Evolutionary conservation across 2,113 vertebrate species (phyloP), one percentile per base, ranked within the genome.

Genomic region (Carlito syrichta): DNA sequence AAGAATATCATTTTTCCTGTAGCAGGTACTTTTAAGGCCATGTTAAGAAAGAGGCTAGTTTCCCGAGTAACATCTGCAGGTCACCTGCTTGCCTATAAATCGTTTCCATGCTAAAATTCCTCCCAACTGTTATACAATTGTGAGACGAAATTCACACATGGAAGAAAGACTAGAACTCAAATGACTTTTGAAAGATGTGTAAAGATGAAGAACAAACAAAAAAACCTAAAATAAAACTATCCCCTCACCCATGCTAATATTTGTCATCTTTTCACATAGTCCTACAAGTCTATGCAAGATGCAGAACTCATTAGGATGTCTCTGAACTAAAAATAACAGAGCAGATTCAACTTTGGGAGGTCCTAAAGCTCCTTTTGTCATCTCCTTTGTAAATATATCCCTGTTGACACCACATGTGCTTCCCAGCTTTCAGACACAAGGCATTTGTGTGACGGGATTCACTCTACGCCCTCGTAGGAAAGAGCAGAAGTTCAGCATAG

Each of bases 1-100:
- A 98, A 97, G 97, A 98, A 98, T 97, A 93, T 95, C 94, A 97
- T 86, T 98, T 98, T 98, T 95, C 98, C 97, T 92, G 73, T 54
- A 97, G 97, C 98, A 98, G 97, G 95, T 96, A 98, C 85, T 96
- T 98, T 97, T 97, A 98, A 94, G 96, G 97, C 97, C 78, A 56
- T 32, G 12, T 96, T 98, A 98, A 98, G 94, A 95, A 93, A 93
- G n/a, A 92, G 97, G 95, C 98, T 98, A 79, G 93, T 98, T 98
- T 98, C 96, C 97, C 86, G 89, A 98, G 98, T 96, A 95, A 97
- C 91, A 60, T 98, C 98, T 97, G 97, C 91, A 97, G 98, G 97
- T 99, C 98, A 98, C 90, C 94, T 97, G 50, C 77, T 96, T 54
- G 74, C 76, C 89, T 96, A 56, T 68, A 95, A 97, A 89, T 86